Evolutionary conservation across 1,140 invertebrate genomes (phyloP), one percentile per base, ranked within the genome.

Genomic region (Caenorhabditis brenneri): DNA sequence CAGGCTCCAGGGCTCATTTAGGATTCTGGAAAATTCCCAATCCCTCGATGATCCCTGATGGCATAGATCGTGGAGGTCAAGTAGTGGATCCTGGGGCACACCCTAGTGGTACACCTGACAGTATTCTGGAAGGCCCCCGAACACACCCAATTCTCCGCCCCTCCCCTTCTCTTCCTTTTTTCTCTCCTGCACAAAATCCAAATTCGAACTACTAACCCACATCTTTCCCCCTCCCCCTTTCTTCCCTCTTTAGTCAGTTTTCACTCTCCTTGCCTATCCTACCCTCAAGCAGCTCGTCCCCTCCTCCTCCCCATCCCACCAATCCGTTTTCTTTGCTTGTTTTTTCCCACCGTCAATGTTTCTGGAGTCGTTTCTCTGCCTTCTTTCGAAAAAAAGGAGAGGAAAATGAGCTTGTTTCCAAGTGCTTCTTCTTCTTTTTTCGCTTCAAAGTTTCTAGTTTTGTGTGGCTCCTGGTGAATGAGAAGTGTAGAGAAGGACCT

Each of bases 321-420:
- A 74, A 74, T 74, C 65, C 65, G 65, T 74, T 42, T 42, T 74
- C 36, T 74, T 74, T 36, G 42, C 36, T 36, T 42, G 42, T 19
- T 39, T 74, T 74, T 74, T 74, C 65, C 65, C 65, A 74, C 65
- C 65, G 65, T 74, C 65, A 74, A 74, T 42, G 65, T 74, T 74
- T 74, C 65, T 51, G 65, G 36, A 74, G 53, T n/a, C 24, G n/a
- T n/a, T 22, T 27, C n/a, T 5, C 24, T 24, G 24, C 24, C 22
- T 9, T 29, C n/a, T n/a, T 15, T 22, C n/a, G n/a, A n/a, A 22
- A 74, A 74, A 24, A 42, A 6, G 65, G 16, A 65, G 58, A 19
- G 16, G 58, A 74, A 74, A 74, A 42, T 42, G 65, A 74, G 65
- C 65, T 27, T 27, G 53, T 55, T 29, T 55, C 53, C 53, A 55